phyloP scores from a whole-genome alignment of 2,888 invertebrate genomes.

The Xanthorhoe designata region DNA sequence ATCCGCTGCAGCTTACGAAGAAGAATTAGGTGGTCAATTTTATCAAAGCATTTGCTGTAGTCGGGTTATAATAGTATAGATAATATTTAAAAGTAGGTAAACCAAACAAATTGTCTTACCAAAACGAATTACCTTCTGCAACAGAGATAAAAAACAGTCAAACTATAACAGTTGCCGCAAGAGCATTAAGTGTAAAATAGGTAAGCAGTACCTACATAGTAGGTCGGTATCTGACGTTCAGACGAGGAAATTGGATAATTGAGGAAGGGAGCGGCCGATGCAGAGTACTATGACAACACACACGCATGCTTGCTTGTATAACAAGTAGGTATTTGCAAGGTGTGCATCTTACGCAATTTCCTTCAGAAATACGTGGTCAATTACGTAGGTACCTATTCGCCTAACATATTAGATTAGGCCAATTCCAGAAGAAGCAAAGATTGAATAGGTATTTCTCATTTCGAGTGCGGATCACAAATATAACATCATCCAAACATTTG shows the following conservation, averaged over 20 bases:
- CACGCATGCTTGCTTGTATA: slow-evolving; percentile 24
- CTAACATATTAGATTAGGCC: not conserved
- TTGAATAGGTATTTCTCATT: too few relatives aligned
- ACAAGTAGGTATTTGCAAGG: not conserved
- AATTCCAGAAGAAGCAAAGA: too few relatives aligned
- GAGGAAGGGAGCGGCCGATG: slow-evolving; percentile 74
- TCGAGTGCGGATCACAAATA: not conserved
- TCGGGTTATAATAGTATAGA: too few relatives aligned
- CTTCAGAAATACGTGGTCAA: not conserved
- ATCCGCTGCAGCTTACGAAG: too few relatives aligned
- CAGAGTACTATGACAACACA: slow-evolving; percentile 31
- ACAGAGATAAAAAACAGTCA: slow-evolving; percentile 25
- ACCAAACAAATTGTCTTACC: too few relatives aligned
- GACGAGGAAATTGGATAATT: slow-evolving; percentile 79
- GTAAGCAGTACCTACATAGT: slow-evolving; percentile 46
- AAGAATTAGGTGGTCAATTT: too few relatives aligned
- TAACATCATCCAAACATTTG: not conserved
- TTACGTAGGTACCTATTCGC: not conserved
- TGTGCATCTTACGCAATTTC: slow-evolving; percentile 5
- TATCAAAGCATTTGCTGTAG: too few relatives aligned
- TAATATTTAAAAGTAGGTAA: too few relatives aligned
- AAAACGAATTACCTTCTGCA: not conserved
- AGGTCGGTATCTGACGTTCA: slow-evolving; percentile 59
- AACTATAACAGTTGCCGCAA: slow-evolving; percentile 28
- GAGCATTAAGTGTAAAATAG: slow-evolving; percentile 40